Base-by-base conservation (phyloP, 2,797 vertebrate species). In the Eulemur rubriventer region DNA sequence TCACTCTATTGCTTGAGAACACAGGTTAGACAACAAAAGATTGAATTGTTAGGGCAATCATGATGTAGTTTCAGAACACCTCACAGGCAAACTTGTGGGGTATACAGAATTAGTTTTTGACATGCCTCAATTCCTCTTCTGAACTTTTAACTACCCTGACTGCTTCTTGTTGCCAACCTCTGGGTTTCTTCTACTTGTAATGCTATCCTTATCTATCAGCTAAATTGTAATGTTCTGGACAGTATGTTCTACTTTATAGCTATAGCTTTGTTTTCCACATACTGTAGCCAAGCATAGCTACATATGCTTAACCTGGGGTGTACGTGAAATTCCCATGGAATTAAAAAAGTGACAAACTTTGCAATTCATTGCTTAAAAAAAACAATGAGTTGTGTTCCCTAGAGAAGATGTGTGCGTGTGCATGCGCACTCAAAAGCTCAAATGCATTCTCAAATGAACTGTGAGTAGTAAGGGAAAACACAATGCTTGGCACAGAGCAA, bases 51-150 rank as follows among this genome's bases (percentile, higher is more conserved):
- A 83, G 38, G 57, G 79, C 22, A 93, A 46, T 59, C 30, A n/a
- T 43, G 57, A 55, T 92, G 33, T 16, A 84, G 38, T 88, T 55
- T 95, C 69, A 48, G 48, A 90, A 89, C 79, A 95, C 95, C 14
- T 85, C 52, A 67, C 1, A 89, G 38, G 14, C 33, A 90, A 85
- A 88, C 35, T 82, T 88, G 38, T 52, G 38, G 16, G 33, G 11
- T 78, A 26, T 75, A 55, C n/a, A 90, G 41, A 95, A 96, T 88
- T 55, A 38, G 28, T 85, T 95, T 94, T 89, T 46, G 43, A 33
- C n/a, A 67, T 76, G 9, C n/a, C 20, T 89, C 57, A 14, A 88
- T 50, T 84, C 59, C 35, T 69, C 28, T 73, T 91, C 83, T 86
- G 13, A 72, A 79, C 65, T 81, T 91, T 89, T 95, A 97, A 43